Conservation (phyloP, 2,113 vertebrate genomes). For the Aspidoscelis tigris region DNA sequence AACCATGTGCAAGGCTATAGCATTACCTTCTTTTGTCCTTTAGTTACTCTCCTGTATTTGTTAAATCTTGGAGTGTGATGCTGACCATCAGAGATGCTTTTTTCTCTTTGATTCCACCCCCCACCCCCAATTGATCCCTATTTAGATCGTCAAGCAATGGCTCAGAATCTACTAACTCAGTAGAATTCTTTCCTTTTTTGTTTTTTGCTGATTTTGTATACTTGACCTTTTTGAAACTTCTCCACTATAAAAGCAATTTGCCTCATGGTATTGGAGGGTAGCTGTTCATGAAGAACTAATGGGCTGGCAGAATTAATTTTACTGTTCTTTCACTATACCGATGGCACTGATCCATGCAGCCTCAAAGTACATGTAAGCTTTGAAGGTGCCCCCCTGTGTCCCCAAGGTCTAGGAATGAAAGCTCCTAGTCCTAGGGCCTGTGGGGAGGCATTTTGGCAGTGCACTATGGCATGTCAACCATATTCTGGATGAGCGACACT, state of each 20-base stretch:
- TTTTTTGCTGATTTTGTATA: neutral
- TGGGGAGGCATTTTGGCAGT: too few relatives aligned
- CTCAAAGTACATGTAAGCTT: too few relatives aligned
- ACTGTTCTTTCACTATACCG: neutral
- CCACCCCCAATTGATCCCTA: neutral
- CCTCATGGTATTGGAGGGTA: neutral
- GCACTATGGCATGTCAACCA: too few relatives aligned
- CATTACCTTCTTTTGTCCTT: too few relatives aligned
- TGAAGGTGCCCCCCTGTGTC: too few relatives aligned
- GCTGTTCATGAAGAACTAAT: neutral
- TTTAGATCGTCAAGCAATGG: neutral
- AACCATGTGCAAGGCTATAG: too few relatives aligned
- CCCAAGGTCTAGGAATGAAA: too few relatives aligned
- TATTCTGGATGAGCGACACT: too few relatives aligned
- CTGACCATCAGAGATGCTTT: neutral
- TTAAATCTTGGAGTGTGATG: neutral
- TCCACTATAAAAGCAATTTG: neutral
- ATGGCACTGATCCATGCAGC: too few relatives aligned
- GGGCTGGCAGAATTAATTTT: neutral
- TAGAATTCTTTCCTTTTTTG: neutral
- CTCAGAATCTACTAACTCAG: neutral
- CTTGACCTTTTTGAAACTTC: neutral
- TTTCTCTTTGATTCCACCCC: neutral
- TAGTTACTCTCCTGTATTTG: too few relatives aligned
- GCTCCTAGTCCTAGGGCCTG: too few relatives aligned